Base-by-base conservation (phyloP, 2,888 invertebrate species). In the Hypsopygia costalis region DNA sequence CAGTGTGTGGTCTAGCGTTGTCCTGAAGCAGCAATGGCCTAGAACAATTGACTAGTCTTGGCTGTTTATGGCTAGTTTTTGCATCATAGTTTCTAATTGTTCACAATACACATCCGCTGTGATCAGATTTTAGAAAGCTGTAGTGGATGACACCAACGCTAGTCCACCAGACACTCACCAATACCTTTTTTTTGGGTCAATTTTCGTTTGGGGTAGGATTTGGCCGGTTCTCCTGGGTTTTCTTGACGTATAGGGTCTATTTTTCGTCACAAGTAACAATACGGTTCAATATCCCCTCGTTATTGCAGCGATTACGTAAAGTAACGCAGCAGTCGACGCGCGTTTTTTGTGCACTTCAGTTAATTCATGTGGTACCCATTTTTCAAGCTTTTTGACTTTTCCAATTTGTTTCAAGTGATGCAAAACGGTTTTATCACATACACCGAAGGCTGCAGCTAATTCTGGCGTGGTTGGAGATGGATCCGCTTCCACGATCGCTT, bases 401-500 rank as follows among this genome's bases (percentile, higher is more conserved):
- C 31, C 11, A 11, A 31, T 31, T 31, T 31, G 31, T 11, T 31
- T 31, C 31, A 31, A 31, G 47, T 31, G 31, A 11, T 11, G 11
- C 11, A 11, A 31, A 11, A 31, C 31, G 10, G 41, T 51, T 50
- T 47, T 47, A 29, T 50, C 50, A 51, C 46, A 51, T 0, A 49
- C 47, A 38, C 43, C 50, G 43, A 20, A 52, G 44, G 41, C 47
- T 52, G 49, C 42, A 7, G 49, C 46, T 51, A 52, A 34, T 41
- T 55, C 44, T 27, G 51, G 43, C 12, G 48, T 55, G 39, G 35
- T 49, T 55, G 52, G 47, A 22, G 46, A 47, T 49, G 40, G 44
- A 47, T 52, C 11, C 6, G 31, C 31, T 31, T 31, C 31, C 37
- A 9, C 34, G 16, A 16, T 16, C n/a, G n/a, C n/a, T n/a, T n/a